Evolutionary conservation across 2,113 vertebrate genomes (phyloP), one percentile per base, ranked within the genome.

Genomic region (Gymnorhina tibicen): DNA sequence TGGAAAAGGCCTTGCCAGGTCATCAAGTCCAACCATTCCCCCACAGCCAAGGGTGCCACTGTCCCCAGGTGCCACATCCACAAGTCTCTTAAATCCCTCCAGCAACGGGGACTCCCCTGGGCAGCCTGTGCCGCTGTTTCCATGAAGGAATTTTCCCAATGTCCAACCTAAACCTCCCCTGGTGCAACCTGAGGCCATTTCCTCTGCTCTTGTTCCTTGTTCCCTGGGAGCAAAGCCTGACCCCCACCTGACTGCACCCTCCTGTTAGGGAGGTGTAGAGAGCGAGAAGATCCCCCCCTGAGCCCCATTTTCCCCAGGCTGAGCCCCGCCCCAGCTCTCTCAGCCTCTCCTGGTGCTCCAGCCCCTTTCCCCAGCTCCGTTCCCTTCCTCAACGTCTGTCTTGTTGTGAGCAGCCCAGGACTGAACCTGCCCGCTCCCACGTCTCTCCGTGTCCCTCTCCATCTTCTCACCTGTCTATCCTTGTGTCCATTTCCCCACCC

Each of bases 401-500:
- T 26, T 30, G n/a, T n/a, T n/a, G 21, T 42, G 53, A 68, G 72
- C 35, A 47, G 50, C 35, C 24, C 60, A 47, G 52, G 42, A 18
- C 60, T 39, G 60, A n/a, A 12, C 18, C 41, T 3, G 0, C 12
- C 59, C 46, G 13, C 13, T 55, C 35, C 27, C 17, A 0, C 2
- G 14, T 14, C 55, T 15, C 13, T 68, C 80, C 6, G 0, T 6
- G 24, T 7, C 2, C 46, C 53, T 27, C 5, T n/a, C n/a, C 20
- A 1, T 14, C 53, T 27, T 13, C 46, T 67, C 6, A 0, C 19
- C 1, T 3, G 6, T 27, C 52, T 30, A 1, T 47, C 76, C 7
- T 0, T 6, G 13, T 27, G 17, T 24, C 64, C n/a, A 8, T 11
- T 5, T 3, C 0, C 17, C 56, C 58, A 28, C 2, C n/a, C 64